Conservation (phyloP, 2,888 invertebrate genomes). For the Idaea straminata region DNA sequence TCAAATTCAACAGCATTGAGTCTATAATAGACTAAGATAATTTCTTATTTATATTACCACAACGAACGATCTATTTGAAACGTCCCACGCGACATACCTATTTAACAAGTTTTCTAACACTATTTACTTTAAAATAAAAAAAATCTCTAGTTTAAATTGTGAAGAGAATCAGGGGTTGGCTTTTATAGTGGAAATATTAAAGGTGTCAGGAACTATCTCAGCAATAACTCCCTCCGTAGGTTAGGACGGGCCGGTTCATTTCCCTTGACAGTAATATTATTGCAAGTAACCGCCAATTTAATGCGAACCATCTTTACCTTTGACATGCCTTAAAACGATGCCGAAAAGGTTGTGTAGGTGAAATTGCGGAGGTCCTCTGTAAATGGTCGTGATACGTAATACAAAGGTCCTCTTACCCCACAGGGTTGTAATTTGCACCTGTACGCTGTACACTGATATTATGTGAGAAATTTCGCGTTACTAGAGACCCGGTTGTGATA, state of each 20-base stretch:
- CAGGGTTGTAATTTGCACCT: conserved; percentile 72
- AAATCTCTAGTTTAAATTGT: neutral
- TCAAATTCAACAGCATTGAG: conserved; percentile 30
- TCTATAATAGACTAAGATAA: conserved; percentile 30
- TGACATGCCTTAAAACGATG: conserved; percentile 29
- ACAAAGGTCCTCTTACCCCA: conserved; percentile 59
- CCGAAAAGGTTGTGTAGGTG: conserved; percentile 32
- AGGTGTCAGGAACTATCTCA: conserved; percentile 44
- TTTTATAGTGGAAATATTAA: conserved; percentile 35
- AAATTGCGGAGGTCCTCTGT: conserved; percentile 45
- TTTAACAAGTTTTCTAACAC: conserved; percentile 54
- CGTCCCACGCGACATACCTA: conserved; percentile 51
- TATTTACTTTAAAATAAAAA: conserved; percentile 17
- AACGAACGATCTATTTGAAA: conserved; percentile 61
- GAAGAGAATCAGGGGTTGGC: neutral
- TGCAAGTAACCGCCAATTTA: conserved; percentile 58
- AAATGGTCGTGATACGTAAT: conserved; percentile 54
- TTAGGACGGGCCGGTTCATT: conserved; percentile 57
- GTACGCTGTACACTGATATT: conserved; percentile 60
- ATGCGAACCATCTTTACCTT: conserved; percentile 45
- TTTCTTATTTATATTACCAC: conserved; percentile 49
- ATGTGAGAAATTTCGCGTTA: conserved; percentile 68
- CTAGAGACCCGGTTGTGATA: conserved; percentile 42
- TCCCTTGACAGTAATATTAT: conserved; percentile 70
- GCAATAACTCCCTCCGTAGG: conserved; percentile 52